These are phyloP conservation scores for Anolis sagrei DNA, from an alignment of 2,113 vertebrate genomes.

Conservation along the genomic window DNA sequence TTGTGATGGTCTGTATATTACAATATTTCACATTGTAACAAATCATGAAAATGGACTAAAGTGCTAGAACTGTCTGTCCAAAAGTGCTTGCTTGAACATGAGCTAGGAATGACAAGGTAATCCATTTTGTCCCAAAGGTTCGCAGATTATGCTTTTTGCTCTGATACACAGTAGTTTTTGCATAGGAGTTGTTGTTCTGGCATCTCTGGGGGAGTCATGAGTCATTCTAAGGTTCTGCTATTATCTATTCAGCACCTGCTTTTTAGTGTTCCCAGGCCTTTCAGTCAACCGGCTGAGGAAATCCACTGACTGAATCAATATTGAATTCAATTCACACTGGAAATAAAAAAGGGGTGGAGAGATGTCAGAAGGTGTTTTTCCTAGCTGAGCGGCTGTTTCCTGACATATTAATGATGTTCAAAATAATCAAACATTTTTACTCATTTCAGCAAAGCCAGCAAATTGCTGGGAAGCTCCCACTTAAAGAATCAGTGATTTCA, in stretches of 20 bases:
- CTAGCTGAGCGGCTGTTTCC: constrained; percentile 30
- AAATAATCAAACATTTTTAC: constrained; percentile 16
- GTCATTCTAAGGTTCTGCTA: fast-evolving
- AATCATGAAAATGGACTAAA: neutral
- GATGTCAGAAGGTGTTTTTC: neutral
- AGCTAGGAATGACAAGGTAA: neutral
- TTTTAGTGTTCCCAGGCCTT: neutral
- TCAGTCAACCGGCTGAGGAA: constrained; percentile 26
- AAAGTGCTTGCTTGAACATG: neutral
- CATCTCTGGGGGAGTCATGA: constrained; percentile 10
- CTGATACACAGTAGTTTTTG: constrained; percentile 7
- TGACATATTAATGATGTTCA: neutral
- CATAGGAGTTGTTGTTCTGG: constrained; percentile 32
- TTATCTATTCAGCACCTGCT: neutral
- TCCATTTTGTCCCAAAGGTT: constrained; percentile 16
- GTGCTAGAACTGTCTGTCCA: neutral
- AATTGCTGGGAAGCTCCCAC: neutral
- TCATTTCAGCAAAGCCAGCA: constrained; percentile 6
- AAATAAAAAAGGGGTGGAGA: constrained; percentile 31
- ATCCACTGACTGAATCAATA: constrained; percentile 5
- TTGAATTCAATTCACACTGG: neutral
- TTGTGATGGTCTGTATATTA: neutral
- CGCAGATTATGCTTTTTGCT: neutral
- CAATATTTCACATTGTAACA: neutral
- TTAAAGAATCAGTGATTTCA: fast-evolving